These are phyloP conservation scores for Caenorhabditis briggsae DNA, from an alignment of 1,140 invertebrate species.

Conservation along the genomic window DNA sequence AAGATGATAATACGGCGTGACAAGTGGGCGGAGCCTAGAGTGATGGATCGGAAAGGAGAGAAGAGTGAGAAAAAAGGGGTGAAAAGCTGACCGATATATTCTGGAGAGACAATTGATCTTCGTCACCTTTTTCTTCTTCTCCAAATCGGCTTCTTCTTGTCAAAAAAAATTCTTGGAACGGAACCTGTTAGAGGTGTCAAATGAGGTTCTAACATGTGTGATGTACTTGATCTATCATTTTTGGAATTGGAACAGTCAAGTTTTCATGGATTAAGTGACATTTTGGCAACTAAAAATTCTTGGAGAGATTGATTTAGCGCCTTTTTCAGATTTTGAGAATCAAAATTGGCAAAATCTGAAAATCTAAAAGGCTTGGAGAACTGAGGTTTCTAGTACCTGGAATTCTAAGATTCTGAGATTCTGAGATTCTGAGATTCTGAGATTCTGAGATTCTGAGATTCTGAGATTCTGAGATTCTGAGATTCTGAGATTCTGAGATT, in stretches of 20 bases:
- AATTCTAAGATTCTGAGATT: no score
- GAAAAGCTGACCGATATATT: slow-evolving; percentile 23
- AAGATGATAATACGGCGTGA: slow-evolving; percentile 48
- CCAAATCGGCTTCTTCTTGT: not conserved
- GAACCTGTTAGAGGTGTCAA: slow-evolving; percentile 48
- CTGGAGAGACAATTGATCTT: slow-evolving; percentile 31
- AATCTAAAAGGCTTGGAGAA: no score
- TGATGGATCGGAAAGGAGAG: not conserved
- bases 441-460: no score
- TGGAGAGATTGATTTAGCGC: no score
- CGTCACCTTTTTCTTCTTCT: slow-evolving; percentile 23
- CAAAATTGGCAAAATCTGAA: no score
- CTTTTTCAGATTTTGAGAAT: no score
- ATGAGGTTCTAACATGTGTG: slow-evolving; percentile 17
- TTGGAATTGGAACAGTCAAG: no score
- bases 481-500: no score
- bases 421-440: no score
- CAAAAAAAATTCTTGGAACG: not conserved
- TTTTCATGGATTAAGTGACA: not conserved
- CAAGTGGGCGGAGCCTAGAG: slow-evolving; percentile 11
- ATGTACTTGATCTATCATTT: slow-evolving; percentile 37
- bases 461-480: no score
- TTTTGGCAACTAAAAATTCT: not conserved
- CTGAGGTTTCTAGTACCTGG: no score
- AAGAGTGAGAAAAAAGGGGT: not conserved